Base-by-base conservation (phyloP, 92 coral and sea anemone species). In the Muricea muricata region DNA sequence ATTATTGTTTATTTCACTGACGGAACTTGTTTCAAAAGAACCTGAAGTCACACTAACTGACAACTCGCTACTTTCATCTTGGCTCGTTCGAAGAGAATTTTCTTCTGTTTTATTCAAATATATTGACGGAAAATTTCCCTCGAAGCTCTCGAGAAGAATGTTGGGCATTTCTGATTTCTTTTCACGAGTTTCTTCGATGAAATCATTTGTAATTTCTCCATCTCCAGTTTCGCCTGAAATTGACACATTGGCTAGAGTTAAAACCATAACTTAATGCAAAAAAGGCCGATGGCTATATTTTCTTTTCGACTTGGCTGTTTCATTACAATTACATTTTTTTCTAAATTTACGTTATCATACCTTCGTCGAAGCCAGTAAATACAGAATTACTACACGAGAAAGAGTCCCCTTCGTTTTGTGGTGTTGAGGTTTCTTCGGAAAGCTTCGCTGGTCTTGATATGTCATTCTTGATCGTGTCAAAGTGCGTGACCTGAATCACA, bases 401-500 rank as follows among this genome's bases (percentile, higher is more conserved):
- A 21, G 11, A 3, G 30, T 28, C 37, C 1, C 30, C 37, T 13
- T 30, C 37, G n/a, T 54, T 23, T 25, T 9, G 18, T 1, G 37
- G 13, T 63, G 15, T 28, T 29, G 37, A 63, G 11, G 1, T 1
- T 13, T 30, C 37, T 28, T 7, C 8, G 9, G 12, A 26, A 63
- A 25, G 24, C 37, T 25, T 63, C 1, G 24, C 12, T n/a, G 70
- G 8, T 50, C 41, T 75, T 48, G 40, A 50, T 31, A 75, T 2
- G n/a, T 75, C 40, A 29, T 75, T 28, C 66, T 50, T 75, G 6
- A 75, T 75, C 15, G 65, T 28, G 61, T 75, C 65, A 21, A 25
- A 30, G 65, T 75, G 52, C 28, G 30, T 30, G 10, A 26, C 80
- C 80, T 75, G 25, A 40, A 73, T 23, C n/a, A 37, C 17, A 1